Conservation (phyloP, 2,797 vertebrate genomes). For the Phrynocephalus vlangalii region DNA sequence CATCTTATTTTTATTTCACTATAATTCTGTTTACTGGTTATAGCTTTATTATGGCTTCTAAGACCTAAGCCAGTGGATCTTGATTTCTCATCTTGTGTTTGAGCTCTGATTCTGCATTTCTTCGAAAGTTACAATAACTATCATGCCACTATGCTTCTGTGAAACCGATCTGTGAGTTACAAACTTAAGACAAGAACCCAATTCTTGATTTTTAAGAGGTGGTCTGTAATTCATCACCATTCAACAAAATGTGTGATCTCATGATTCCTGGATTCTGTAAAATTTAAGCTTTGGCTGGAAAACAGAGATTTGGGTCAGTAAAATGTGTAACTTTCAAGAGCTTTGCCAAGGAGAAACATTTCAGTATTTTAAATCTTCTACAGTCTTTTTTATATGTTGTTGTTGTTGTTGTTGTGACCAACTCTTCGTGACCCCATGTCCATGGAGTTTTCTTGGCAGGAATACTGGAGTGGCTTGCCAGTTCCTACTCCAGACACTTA, state of each 20-base stretch:
- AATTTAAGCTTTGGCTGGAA: slow-evolving; percentile 45
- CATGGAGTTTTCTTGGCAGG: no score
- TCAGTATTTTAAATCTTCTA: slow-evolving; percentile 56
- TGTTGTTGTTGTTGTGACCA: no score
- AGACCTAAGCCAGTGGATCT: slow-evolving; percentile 33
- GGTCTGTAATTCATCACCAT: slow-evolving; percentile 61
- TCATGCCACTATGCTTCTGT: neutral
- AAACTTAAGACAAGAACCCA: neutral
- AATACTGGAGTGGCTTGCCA: no score
- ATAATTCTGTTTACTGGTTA: neutral
- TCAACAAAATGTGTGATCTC: slow-evolving; percentile 66
- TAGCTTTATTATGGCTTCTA: neutral
- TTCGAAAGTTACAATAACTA: neutral
- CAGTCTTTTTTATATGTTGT: slow-evolving; percentile 50
- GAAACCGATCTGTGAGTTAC: neutral
- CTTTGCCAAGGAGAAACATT: slow-evolving; percentile 65
- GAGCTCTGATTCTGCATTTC: neutral
- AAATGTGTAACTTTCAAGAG: slow-evolving; percentile 54
- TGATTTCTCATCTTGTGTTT: slow-evolving; percentile 4
- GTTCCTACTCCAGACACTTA: no score
- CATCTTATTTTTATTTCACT: neutral
- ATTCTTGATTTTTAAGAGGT: slow-evolving; percentile 41
- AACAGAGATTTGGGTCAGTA: slow-evolving; percentile 64
- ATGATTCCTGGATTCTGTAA: slow-evolving; percentile 63
- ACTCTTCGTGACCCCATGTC: no score